phyloP scores from a whole-genome alignment of 2,797 vertebrate genomes.

The Rhabdomys pumilio region DNA sequence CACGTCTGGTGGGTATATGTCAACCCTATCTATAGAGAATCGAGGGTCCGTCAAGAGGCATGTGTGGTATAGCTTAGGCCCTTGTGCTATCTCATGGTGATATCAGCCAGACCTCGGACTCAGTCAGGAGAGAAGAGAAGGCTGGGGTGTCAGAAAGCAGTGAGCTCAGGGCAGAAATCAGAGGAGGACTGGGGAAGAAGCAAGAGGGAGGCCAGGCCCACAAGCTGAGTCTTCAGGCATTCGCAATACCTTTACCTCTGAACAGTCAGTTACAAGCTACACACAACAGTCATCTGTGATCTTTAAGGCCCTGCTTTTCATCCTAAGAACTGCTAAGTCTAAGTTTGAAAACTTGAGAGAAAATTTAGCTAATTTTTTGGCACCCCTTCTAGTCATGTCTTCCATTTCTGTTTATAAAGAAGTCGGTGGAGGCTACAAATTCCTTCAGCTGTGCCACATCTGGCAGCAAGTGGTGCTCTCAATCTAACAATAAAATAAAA shows the following conservation, averaged over 20 bases:
- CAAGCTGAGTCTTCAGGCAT: not conserved
- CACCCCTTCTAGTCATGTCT: not conserved
- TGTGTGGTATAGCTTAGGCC: accelerated
- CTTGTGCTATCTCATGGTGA: too few species aligned
- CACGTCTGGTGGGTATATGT: not conserved
- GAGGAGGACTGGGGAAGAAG: not conserved
- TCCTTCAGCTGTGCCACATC: not conserved
- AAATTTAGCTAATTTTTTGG: not conserved
- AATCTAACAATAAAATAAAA: not conserved
- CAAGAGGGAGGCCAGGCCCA: not conserved
- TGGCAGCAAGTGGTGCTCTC: not conserved
- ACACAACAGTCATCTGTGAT: accelerated
- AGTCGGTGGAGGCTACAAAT: not conserved
- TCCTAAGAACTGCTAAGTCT: not conserved
- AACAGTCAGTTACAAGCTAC: not conserved
- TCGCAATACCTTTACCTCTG: not conserved
- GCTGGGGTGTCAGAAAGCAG: accelerated
- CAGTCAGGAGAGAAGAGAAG: not conserved
- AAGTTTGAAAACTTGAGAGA: conserved; percentile 31
- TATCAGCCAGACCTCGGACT: not conserved
- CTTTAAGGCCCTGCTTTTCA: not conserved
- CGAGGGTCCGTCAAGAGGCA: not conserved
- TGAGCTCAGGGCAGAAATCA: not conserved
- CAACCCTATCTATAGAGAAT: not conserved
- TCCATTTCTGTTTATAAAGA: conserved; percentile 37